Conservation (phyloP, 2,888 invertebrate species). For the Sinodicranocentrus sp. region DNA sequence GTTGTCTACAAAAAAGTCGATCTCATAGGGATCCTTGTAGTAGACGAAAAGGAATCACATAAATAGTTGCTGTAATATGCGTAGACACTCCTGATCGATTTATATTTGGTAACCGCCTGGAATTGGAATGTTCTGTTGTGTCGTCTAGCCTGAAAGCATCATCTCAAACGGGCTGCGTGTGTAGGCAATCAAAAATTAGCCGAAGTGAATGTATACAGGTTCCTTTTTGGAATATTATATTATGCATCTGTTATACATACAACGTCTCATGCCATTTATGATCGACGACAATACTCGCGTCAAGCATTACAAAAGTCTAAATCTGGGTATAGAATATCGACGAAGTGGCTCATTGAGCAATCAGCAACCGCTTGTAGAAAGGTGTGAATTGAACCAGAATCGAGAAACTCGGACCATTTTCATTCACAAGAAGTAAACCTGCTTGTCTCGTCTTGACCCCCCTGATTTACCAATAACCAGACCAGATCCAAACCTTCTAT, state of each 20-base stretch:
- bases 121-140: slow-evolving; percentile 60
- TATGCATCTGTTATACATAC: too few relatives aligned
- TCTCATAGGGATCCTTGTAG: slow-evolving; percentile 39
- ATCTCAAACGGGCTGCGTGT: background rate
- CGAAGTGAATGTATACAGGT: slow-evolving; percentile 1
- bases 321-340: too few relatives aligned
- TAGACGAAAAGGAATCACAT: slow-evolving; percentile 33
- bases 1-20: slow-evolving; percentile 34
- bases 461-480: slow-evolving; percentile 35
- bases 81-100: slow-evolving; percentile 65
- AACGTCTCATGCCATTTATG: too few relatives aligned
- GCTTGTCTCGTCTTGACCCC: slow-evolving; percentile 37
- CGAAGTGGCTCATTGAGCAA: slow-evolving; percentile 48
- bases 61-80: slow-evolving; percentile 57
- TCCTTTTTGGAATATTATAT: too few relatives aligned
- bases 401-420: slow-evolving; percentile 30
- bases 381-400: slow-evolving; percentile 59
- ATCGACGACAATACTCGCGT: too few relatives aligned
- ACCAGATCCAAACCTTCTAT: slow-evolving; percentile 33
- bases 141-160: slow-evolving; percentile 18
- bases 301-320: too few relatives aligned
- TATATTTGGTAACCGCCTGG: slow-evolving; percentile 66
- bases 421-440: slow-evolving; percentile 52
- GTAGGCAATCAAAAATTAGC: slow-evolving; percentile 41
- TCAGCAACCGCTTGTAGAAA: slow-evolving; percentile 33